phyloP scores from a whole-genome alignment of 2,888 invertebrate species.

The Priocnemis perturbator region DNA sequence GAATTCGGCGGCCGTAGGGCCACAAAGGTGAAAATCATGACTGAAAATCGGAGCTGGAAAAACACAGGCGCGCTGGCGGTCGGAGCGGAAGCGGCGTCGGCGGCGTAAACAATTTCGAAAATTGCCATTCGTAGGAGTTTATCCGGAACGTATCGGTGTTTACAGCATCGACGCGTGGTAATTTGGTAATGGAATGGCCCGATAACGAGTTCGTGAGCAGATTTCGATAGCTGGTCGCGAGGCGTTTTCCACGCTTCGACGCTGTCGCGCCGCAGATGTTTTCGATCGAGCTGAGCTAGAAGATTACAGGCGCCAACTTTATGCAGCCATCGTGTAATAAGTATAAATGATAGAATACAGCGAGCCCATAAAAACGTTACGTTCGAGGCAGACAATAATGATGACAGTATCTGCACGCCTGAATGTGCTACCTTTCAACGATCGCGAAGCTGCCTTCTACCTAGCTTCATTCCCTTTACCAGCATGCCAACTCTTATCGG shows the following conservation, averaged over 20 bases:
- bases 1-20: conserved; percentile 2
- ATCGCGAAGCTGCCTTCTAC: too few species aligned
- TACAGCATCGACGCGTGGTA: conserved; percentile 31
- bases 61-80: not conserved
- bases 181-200: conserved; percentile 50
- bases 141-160: conserved; percentile 31
- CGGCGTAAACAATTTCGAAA: conserved; percentile 49
- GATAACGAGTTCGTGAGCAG: conserved; percentile 50
- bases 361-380: too few species aligned
- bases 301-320: too few species aligned
- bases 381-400: too few species aligned
- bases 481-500: too few species aligned
- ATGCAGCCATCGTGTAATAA: too few species aligned
- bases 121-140: conserved; percentile 44
- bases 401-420: too few species aligned
- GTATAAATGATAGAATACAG: too few species aligned
- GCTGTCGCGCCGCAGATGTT: not conserved
- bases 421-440: too few species aligned
- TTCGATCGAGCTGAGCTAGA: too few species aligned
- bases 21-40: conserved; percentile 5
- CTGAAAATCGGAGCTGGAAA: not conserved
- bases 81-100: conserved; percentile 10
- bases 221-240: conserved; percentile 35
- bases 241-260: not conserved
- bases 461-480: too few species aligned